Evolutionary conservation across 2,113 vertebrate species (phyloP).

Genomic region (Oreochromis niloticus): DNA sequence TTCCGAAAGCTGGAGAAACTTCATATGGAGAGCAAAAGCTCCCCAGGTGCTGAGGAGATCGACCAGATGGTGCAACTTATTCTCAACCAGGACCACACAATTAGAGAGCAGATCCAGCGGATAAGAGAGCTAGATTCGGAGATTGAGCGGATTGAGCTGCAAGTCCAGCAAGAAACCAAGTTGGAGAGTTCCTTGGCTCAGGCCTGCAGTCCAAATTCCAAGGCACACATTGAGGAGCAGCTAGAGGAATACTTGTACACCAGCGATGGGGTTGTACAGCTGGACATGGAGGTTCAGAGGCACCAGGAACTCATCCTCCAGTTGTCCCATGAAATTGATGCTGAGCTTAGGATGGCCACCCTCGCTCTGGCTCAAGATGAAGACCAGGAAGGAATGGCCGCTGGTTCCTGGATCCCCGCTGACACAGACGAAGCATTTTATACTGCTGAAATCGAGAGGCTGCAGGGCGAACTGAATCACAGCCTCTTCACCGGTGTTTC

Average conservation of each 20-base stretch:
- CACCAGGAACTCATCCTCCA: conserved; percentile 80
- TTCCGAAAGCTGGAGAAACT: conserved; percentile 91
- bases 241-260: conserved; percentile 69
- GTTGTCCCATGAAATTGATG: conserved; percentile 83
- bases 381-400: conserved; percentile 34
- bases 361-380: neutral
- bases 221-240: conserved; percentile 49
- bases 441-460: conserved; percentile 65
- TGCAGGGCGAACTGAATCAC: conserved; percentile 78
- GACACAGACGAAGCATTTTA: conserved; percentile 50
- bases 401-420: neutral
- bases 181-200: neutral
- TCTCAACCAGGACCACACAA: conserved; percentile 89
- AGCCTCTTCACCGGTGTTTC: conserved; percentile 81
- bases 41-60: conserved; percentile 74
- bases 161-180: conserved; percentile 57
- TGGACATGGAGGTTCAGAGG: conserved; percentile 78
- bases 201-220: conserved; percentile 29
- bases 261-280: conserved; percentile 73
- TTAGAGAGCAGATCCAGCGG: conserved; percentile 85
- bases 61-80: conserved; percentile 87
- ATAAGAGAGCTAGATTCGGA: conserved; percentile 86
- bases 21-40: conserved; percentile 72
- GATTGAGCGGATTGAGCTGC: conserved; percentile 78
- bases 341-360: conserved; percentile 67